phyloP scores from a whole-genome alignment of 2,888 invertebrate species.

The Chaitophorus viminalis region DNA sequence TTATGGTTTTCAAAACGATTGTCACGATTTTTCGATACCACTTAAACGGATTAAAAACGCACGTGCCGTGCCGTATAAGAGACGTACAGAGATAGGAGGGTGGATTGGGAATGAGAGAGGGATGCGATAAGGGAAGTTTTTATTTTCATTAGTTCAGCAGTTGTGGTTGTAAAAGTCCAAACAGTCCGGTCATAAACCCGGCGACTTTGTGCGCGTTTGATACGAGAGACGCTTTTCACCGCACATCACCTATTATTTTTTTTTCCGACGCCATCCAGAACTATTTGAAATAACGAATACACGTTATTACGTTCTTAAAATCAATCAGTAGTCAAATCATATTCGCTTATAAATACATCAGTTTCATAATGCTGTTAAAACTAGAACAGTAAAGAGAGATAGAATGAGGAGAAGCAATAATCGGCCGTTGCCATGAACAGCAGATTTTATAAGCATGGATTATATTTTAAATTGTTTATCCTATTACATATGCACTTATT shows the following conservation, averaged over 20 bases:
- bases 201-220: not conserved
- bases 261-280: not conserved
- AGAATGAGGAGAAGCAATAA: too few species aligned
- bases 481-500: too few species aligned
- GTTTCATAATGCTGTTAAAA: not conserved
- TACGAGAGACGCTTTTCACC: not conserved
- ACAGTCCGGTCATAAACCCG: not conserved
- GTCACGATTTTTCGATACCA: slow-evolving; percentile 40
- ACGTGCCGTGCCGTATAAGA: not conserved
- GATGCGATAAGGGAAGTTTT: not conserved
- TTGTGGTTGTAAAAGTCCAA: slow-evolving; percentile 18
- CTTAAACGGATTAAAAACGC: slow-evolving; percentile 54
- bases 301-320: too few species aligned
- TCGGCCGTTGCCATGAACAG: too few species aligned
- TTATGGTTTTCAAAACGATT: slow-evolving; percentile 3
- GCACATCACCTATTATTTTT: not conserved
- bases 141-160: not conserved
- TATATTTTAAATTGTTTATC: too few species aligned
- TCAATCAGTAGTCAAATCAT: not conserved
- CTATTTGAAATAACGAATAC: too few species aligned
- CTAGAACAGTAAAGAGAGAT: too few species aligned
- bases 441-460: too few species aligned
- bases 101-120: not conserved
- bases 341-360: too few species aligned
- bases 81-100: not conserved